Conservation (phyloP, 2,888 invertebrate species). For the Cephonodes hylas region DNA sequence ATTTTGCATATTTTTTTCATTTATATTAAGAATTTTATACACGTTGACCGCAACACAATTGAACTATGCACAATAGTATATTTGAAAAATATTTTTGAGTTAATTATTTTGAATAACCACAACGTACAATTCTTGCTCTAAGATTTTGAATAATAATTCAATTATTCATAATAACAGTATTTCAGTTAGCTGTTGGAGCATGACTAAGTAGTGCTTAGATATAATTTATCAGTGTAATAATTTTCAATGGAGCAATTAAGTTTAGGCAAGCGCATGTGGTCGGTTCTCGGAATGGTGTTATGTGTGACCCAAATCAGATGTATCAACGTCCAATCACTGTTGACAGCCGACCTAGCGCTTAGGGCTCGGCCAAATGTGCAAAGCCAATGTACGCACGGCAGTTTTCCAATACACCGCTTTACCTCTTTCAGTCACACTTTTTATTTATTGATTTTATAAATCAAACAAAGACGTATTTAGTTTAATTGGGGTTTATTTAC, state of each 20-base stretch:
- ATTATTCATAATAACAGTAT: neutral
- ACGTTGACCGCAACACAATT: too few species aligned
- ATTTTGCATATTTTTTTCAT: neutral
- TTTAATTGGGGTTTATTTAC: too few species aligned
- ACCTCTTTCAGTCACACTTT: too few species aligned
- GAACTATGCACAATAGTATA: too few species aligned
- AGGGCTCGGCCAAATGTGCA: slow-evolving; percentile 22
- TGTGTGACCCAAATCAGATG: slow-evolving; percentile 30
- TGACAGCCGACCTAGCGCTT: slow-evolving; percentile 22
- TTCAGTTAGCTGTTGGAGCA: neutral
- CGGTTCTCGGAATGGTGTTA: slow-evolving; percentile 14
- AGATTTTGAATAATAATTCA: too few species aligned
- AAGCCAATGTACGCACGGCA: neutral
- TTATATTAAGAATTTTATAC: neutral
- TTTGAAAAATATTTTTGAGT: too few species aligned
- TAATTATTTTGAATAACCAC: too few species aligned
- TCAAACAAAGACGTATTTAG: too few species aligned
- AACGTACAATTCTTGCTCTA: too few species aligned
- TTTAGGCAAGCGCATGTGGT: slow-evolving; percentile 9
- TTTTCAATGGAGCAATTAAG: slow-evolving; percentile 10
- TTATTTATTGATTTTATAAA: too few species aligned
- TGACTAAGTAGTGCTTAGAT: slow-evolving; percentile 6
- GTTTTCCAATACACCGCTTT: neutral
- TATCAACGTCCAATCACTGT: slow-evolving; percentile 25
- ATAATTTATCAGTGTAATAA: slow-evolving; percentile 6